phyloP scores from a whole-genome alignment of 2,888 invertebrate genomes.

The Ariolimax columbianus region DNA sequence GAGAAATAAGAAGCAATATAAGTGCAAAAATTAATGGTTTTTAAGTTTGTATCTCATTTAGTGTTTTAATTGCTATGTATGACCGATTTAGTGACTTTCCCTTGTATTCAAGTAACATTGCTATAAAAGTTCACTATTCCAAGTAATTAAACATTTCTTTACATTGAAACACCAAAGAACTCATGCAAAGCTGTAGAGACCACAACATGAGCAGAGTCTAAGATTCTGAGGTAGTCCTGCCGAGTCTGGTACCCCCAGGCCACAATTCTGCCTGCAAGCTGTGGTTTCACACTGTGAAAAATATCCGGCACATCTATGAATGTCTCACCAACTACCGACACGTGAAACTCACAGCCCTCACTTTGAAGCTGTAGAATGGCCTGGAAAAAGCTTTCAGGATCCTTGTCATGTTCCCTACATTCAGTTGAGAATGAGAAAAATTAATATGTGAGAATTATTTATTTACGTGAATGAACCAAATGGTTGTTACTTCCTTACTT shows the following conservation, averaged over 20 bases:
- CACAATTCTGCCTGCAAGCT: slow-evolving; percentile 78
- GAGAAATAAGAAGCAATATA: too few relatives aligned
- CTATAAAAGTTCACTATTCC: background rate
- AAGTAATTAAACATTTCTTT: slow-evolving; percentile 74
- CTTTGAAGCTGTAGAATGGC: slow-evolving; percentile 78
- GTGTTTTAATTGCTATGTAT: too few relatives aligned
- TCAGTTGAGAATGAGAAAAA: too few relatives aligned
- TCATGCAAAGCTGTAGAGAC: slow-evolving; percentile 87
- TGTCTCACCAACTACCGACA: slow-evolving; percentile 83
- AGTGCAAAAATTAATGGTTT: too few relatives aligned
- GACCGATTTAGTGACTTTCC: too few relatives aligned
- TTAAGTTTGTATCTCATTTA: too few relatives aligned
- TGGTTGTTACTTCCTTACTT: too few relatives aligned
- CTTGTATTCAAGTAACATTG: too few relatives aligned
- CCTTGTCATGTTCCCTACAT: slow-evolving; percentile 82
- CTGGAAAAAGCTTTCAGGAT: slow-evolving; percentile 84
- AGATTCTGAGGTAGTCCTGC: slow-evolving; percentile 82
- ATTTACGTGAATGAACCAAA: too few relatives aligned
- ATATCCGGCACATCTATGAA: slow-evolving; percentile 83
- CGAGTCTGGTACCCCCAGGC: slow-evolving; percentile 83
- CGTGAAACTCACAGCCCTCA: slow-evolving; percentile 81
- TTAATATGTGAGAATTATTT: too few relatives aligned
- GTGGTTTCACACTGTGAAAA: slow-evolving; percentile 81
- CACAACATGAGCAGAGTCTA: slow-evolving; percentile 83
- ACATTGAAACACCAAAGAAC: slow-evolving; percentile 88